Base-by-base conservation (phyloP, 92 coral and sea anemone genomes). In the Galaxea fascicularis region DNA sequence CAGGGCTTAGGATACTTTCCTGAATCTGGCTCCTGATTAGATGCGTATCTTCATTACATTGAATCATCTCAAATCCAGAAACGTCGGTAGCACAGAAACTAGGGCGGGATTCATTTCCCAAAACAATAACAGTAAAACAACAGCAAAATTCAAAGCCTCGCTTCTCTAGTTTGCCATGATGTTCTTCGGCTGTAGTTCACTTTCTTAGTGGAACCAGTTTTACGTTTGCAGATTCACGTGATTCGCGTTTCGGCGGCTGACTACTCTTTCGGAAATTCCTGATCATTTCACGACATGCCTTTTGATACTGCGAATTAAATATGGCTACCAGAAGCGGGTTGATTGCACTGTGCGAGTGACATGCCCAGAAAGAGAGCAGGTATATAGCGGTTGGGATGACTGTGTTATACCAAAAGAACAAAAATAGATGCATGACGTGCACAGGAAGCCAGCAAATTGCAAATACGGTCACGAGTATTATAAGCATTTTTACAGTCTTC, bases 381-480 rank as follows among this genome's bases (percentile, higher is more conserved):
- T 26, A 30, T 15, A 77, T 76, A 58, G 68, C 87, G 5, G 71
- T 46, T 1, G 93, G 92, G 16, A 53, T 0, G 86, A 65, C 82
- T 0, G 7, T 30, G 16, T 71, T 63, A 15, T 46, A 31, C 65
- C 88, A 73, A 35, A 82, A 87, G 44, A 60, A 87, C 77, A 46
- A 58, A 31, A 85, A 64, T 22, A 86, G 83, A 66, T 94, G 98
- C 91, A 94, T 91, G 56, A 78, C 35, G 41, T 94, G 98, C 0
- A 89, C 95, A 0, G 98, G 98, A 51, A 89, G 83, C 85, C 95
- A 89, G 52, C 92, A 94, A 13, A 89, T 44, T 3, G 95, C 92
- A 65, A 94, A 94, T 1, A 88, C 90, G 10, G 69, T 52, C 21
- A 94, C 93, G 16, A 94, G 87, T 14, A 69, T 76, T 59, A 94